phyloP scores from a whole-genome alignment of 2,113 vertebrate species.

The Nycticorax nycticorax region DNA sequence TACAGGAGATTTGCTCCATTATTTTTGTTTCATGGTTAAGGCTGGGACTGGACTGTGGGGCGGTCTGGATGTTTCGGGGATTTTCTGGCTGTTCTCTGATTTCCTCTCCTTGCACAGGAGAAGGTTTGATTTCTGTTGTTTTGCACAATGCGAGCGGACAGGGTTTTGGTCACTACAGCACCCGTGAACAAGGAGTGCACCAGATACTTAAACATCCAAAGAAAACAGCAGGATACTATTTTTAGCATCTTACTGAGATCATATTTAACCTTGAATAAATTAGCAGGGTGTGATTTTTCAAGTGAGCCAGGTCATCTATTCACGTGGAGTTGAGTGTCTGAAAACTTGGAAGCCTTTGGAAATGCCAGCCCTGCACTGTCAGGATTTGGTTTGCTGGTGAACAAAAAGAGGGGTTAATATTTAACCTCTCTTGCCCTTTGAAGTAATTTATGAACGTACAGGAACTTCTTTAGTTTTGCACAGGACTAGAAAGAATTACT shows the following conservation, averaged over 20 bases:
- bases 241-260: not conserved
- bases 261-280: not conserved
- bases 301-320: not conserved
- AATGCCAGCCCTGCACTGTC: not conserved
- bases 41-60: too few species aligned
- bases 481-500: not conserved
- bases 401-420: not conserved
- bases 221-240: not conserved
- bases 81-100: not conserved
- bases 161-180: not conserved
- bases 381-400: not conserved
- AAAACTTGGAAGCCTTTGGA: not conserved
- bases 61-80: not conserved
- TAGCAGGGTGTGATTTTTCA: not conserved
- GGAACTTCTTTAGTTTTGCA: not conserved
- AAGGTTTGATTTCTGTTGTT: not conserved
- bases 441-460: not conserved
- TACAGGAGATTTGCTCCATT: not conserved
- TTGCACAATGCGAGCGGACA: not conserved
- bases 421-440: not conserved
- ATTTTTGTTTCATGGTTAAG: not conserved
- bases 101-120: not conserved
- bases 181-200: not conserved
- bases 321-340: not conserved
- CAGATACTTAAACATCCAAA: not conserved